A percentile compares a stretch with the other conserved stretches of the same genome.
Conservation (phyloP, 2,888 invertebrate genomes). For the Scrobipalpa costella region DNA sequence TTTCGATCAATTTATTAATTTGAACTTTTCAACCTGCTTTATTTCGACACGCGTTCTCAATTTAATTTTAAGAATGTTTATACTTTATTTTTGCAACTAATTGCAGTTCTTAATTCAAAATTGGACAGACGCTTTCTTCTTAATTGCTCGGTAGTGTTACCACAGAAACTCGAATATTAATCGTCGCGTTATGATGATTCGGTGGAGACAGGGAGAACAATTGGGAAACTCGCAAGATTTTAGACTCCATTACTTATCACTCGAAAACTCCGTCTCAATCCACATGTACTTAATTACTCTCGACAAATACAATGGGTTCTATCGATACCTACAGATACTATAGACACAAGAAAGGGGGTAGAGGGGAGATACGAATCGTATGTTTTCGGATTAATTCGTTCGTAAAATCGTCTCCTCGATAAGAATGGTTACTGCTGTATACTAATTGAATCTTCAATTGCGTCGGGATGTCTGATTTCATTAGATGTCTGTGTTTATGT, state of each 20-base stretch:
- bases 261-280: conserved; percentile 47
- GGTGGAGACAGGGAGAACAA: conserved; percentile 31
- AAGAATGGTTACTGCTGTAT: conserved; percentile 79
- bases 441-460: conserved; percentile 81
- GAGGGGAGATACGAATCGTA: conserved; percentile 77
- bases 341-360: conserved; percentile 49
- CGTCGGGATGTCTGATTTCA: conserved; percentile 77
- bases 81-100: not conserved
- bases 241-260: conserved; percentile 45
- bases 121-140: conserved; percentile 2
- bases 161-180: conserved; percentile 19
- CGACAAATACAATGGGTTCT: conserved; percentile 67
- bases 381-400: conserved; percentile 81
- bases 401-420: conserved; percentile 80
- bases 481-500: conserved; percentile 64
- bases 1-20: conserved; percentile 22
- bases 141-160: conserved; percentile 10
- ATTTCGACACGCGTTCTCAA: not conserved
- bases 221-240: conserved; percentile 43
- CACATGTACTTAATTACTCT: conserved; percentile 75
- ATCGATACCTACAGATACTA: conserved; percentile 60
- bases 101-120: conserved; percentile 4
- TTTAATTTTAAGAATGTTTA: not conserved
- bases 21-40: conserved; percentile 11
- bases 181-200: conserved; percentile 31